These are phyloP conservation scores for Agrochola lota DNA, from an alignment of 2,888 invertebrate genomes.

Conservation along the genomic window DNA sequence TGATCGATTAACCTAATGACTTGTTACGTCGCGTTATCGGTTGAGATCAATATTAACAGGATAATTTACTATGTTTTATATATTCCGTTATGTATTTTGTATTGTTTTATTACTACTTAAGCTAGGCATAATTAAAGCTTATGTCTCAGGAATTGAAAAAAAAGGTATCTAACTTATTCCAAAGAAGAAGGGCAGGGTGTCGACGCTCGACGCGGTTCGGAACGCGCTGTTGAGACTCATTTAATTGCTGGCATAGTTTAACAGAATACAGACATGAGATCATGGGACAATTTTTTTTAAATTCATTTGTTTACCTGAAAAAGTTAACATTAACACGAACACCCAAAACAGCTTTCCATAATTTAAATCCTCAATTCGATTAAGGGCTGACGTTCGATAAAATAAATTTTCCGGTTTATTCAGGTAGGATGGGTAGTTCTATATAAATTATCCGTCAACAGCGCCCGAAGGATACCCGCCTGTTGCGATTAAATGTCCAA, in stretches of 20 bases:
- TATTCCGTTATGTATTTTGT: not conserved
- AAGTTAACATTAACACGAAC: conserved; percentile 9
- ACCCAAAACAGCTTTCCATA: conserved; percentile 30
- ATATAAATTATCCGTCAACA: conserved; percentile 58
- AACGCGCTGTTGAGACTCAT: not conserved
- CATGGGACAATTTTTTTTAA: too few relatives aligned
- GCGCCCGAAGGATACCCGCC: conserved; percentile 43
- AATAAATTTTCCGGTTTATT: conserved; percentile 56
- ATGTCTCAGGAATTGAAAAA: not conserved
- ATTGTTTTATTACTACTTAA: not conserved
- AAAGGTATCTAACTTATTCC: not conserved
- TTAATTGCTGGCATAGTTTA: not conserved
- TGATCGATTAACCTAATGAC: conserved; percentile 65
- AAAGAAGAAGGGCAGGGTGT: too few relatives aligned
- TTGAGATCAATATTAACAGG: conserved; percentile 3
- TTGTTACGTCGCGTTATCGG: conserved; percentile 20
- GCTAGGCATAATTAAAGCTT: too few relatives aligned
- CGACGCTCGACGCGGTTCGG: not conserved
- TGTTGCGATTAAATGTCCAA: conserved; percentile 52
- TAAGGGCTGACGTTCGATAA: conserved; percentile 39
- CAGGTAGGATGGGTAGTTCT: conserved; percentile 45
- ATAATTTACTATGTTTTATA: not conserved
- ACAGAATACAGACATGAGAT: not conserved
- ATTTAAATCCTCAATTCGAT: conserved; percentile 46
- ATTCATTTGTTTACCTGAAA: not conserved